Percentiles rank a stretch among this genome's conserved stretches.
Conservation (phyloP, 2,797 vertebrate genomes). For the Pteropus rufus region DNA sequence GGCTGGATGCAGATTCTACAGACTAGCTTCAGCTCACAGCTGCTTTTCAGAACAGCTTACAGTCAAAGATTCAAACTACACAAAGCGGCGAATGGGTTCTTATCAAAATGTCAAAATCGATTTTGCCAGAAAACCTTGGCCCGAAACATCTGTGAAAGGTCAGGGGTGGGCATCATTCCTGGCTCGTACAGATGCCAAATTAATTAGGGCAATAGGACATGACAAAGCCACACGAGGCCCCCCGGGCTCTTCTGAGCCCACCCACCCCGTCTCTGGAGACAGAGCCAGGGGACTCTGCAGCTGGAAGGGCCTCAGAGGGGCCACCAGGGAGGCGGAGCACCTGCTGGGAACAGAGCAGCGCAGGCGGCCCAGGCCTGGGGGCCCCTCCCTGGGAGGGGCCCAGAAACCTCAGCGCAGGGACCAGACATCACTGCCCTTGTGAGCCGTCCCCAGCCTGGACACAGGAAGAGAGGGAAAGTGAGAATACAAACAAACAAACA, state of each 20-base stretch:
- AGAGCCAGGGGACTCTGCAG: neutral
- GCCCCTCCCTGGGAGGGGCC: accelerated
- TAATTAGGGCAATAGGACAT: neutral
- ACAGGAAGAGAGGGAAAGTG: neutral
- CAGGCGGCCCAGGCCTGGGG: neutral
- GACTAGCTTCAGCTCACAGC: slow-evolving; percentile 63
- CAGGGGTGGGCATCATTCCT: neutral
- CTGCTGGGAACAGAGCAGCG: accelerated
- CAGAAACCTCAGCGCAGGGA: neutral
- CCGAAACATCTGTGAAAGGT: slow-evolving; percentile 60
- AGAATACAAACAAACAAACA: neutral
- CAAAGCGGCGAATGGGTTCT: slow-evolving; percentile 49
- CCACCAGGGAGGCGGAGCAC: neutral
- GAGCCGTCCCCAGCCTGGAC: neutral
- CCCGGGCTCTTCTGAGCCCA: accelerated
- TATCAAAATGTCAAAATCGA: slow-evolving; percentile 76
- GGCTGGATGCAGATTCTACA: slow-evolving; percentile 60
- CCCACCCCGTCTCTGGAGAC: neutral
- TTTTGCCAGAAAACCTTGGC: slow-evolving; percentile 61
- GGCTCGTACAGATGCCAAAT: neutral
- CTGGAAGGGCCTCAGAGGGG: neutral
- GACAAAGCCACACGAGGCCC: neutral
- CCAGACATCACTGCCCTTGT: neutral
- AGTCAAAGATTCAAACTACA: slow-evolving; percentile 60
- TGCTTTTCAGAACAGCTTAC: slow-evolving; percentile 70